A percentile compares a stretch with the other conserved stretches of the same genome.
phyloP scores from a whole-genome alignment of 92 coral and sea anemone species.

The Montipora capitata region DNA sequence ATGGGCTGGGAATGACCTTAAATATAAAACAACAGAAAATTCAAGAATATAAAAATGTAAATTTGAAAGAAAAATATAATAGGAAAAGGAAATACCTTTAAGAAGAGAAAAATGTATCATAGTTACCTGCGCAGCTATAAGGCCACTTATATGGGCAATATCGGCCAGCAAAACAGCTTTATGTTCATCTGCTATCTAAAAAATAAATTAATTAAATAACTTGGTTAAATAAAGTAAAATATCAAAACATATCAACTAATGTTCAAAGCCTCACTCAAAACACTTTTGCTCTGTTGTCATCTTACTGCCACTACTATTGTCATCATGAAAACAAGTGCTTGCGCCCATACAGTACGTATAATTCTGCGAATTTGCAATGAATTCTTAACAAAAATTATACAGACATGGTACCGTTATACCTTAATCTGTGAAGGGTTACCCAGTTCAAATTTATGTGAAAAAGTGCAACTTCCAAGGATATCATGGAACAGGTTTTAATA shows the following conservation, averaged over 20 bases:
- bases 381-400: too few relatives aligned
- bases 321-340: too few relatives aligned
- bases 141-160: slow-evolving; percentile 98
- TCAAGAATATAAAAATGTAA: not conserved
- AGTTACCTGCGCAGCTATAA: slow-evolving; percentile 93
- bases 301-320: too few relatives aligned
- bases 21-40: too few relatives aligned
- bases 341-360: too few relatives aligned
- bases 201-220: not conserved
- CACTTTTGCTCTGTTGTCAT: not conserved
- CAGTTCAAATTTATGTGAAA: too few relatives aligned
- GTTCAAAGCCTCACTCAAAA: not conserved
- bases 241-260: not conserved
- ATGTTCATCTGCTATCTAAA: slow-evolving; percentile 90
- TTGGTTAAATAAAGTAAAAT: not conserved
- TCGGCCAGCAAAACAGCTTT: slow-evolving; percentile 90
- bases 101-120: too few relatives aligned
- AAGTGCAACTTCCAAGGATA: too few relatives aligned
- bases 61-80: not conserved
- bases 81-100: not conserved
- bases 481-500: too few relatives aligned
- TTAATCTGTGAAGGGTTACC: too few relatives aligned
- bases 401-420: too few relatives aligned
- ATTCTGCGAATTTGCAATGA: too few relatives aligned
- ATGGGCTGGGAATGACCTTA: slow-evolving; percentile 96